Evolutionary conservation across 2,113 vertebrate species (phyloP).

Genomic region (Romanogobio albipinnatus): DNA sequence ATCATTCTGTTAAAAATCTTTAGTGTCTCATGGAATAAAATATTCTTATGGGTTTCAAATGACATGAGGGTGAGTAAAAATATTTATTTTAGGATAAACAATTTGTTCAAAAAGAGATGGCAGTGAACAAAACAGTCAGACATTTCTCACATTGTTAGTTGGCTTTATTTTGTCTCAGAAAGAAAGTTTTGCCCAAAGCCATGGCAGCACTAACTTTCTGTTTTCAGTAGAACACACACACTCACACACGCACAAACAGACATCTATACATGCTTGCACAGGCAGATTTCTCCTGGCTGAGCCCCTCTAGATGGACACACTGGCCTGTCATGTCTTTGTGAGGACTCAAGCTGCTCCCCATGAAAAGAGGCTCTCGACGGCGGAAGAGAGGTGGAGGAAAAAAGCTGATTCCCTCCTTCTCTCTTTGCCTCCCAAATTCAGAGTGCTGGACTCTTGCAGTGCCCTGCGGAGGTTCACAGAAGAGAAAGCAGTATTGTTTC

Average conservation of each 20-base stretch:
- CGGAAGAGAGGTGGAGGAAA: conserved; percentile 49
- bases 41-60: neutral
- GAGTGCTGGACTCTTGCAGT: conserved; percentile 38
- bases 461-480: conserved; percentile 31
- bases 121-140: neutral
- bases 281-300: conserved; percentile 33
- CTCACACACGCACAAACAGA: neutral
- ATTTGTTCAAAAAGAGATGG: neutral
- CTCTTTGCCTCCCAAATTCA: conserved; percentile 27
- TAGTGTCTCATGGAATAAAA: neutral
- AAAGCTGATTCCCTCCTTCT: conserved; percentile 23
- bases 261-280: neutral
- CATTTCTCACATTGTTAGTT: conserved; percentile 14
- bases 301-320: conserved; percentile 32
- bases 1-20: neutral
- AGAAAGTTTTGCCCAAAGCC: conserved; percentile 3
- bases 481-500: conserved; percentile 47
- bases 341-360: conserved; percentile 52
- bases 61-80: neutral
- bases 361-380: conserved; percentile 54
- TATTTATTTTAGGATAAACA: neutral
- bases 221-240: neutral
- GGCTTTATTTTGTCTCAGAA: neutral
- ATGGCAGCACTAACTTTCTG: conserved; percentile 2
- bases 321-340: conserved; percentile 51